phyloP scores from a whole-genome alignment of 2,113 vertebrate genomes.

The Salvelinus alpinus region DNA sequence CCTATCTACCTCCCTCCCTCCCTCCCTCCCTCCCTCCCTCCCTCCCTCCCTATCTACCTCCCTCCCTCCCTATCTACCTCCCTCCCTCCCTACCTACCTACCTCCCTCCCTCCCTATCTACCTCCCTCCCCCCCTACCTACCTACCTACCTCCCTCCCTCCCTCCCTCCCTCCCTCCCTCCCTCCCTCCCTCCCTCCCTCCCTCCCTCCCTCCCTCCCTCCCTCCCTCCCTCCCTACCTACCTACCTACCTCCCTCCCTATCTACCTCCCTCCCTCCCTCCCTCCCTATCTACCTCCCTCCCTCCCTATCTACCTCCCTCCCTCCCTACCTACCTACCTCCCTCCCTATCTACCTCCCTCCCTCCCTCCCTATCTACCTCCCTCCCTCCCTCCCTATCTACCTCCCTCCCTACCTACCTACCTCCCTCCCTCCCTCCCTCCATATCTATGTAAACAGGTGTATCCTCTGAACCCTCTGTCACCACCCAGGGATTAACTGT shows the following conservation, averaged over 20 bases:
- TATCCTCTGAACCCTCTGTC: constrained; percentile 28
- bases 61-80: too few species aligned
- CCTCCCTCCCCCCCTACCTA: too few species aligned
- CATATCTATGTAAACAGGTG: constrained; percentile 16
- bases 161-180: neutral
- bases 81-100: too few species aligned
- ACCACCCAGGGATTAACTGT: constrained; percentile 15
- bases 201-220: neutral
- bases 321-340: neutral
- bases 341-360: accelerated
- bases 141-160: too few species aligned
- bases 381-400: neutral
- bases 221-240: neutral
- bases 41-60: too few species aligned
- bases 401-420: too few species aligned
- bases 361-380: neutral
- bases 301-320: too few species aligned
- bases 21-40: too few species aligned
- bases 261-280: neutral
- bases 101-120: too few species aligned
- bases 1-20: too few species aligned
- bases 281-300: too few species aligned
- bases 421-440: too few species aligned
- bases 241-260: neutral
- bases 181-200: neutral